Evolutionary conservation across 2,888 invertebrate species (phyloP), one percentile per base, ranked within the genome.

Genomic region (Apocheima hispidaria): DNA sequence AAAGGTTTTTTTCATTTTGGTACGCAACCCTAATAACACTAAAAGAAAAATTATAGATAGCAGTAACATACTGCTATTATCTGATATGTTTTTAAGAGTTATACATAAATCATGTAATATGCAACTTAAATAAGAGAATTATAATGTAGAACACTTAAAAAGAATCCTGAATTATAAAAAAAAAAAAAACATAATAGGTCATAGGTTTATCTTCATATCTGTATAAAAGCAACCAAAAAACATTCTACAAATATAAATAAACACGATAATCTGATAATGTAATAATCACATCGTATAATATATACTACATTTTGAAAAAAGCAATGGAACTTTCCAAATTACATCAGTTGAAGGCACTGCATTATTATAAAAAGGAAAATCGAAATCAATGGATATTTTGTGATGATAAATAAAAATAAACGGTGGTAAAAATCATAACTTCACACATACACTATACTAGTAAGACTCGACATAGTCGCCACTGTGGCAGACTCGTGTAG

Each of bases 341-440:
- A 77, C 80, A 81, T 79, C 75, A 79, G 78, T 78, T 79, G 81
- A 90, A 90, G 90, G 90, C 90, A 90, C 90, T 90, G 89, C 84
- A 82, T 84, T 85, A 79, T 76, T 74, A 73, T 73, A 73, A 77
- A 77, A 73, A 53, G 38, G 20, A 62, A 75, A 56, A 73, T 68
- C 52, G 61, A 72, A 54, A 65, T 63, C 41, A 55, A 70, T 65
- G 57, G 56, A 67, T 59, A 69, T 70, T 68, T 74, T 80, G 73
- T 78, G 81, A 79, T 78, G 78, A 75, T 64, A 61, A 59, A 71
- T 73, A 52, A 56, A 52, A 62, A 36, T 57, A 53, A 51, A 52
- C 61, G 61, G 61, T 62, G 61, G 61, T 62, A 62, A 52, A 60
- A 36, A 56, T 26, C 20, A 40, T 54, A 51, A 46, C 51, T 36